Evolutionary conservation across 2,113 vertebrate species (phyloP).

Genomic region (Piaya cayana): DNA sequence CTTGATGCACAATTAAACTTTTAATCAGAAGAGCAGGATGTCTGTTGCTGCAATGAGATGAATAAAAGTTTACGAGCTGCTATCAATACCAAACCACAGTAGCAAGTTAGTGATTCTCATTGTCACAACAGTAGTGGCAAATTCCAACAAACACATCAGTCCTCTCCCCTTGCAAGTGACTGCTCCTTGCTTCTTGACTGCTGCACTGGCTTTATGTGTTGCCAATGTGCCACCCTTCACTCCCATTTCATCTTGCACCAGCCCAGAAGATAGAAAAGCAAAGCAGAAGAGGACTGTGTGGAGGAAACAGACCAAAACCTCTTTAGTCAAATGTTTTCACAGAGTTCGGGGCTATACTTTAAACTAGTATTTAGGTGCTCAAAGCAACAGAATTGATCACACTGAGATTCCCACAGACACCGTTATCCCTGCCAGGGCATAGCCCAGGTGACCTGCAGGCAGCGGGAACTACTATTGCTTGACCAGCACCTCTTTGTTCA

Average conservation of each 20-base stretch:
- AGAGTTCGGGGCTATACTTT: not conserved
- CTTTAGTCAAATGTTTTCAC: not conserved
- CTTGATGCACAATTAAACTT: not conserved
- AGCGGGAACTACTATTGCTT: not conserved
- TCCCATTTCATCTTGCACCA: not conserved
- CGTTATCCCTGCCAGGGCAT: not conserved
- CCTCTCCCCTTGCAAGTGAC: not conserved
- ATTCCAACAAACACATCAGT: not conserved
- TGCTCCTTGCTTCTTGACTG: not conserved
- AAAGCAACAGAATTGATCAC: not conserved
- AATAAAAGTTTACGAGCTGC: not conserved
- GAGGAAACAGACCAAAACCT: not conserved
- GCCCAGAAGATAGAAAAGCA: not conserved
- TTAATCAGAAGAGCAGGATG: not conserved
- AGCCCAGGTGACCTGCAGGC: not conserved
- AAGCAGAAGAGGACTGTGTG: not conserved
- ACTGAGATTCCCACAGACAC: not conserved
- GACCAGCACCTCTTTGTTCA: not conserved
- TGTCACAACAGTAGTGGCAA: not conserved
- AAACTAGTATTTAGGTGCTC: not conserved
- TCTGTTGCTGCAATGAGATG: not conserved
- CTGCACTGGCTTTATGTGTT: not conserved
- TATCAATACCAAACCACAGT: not conserved
- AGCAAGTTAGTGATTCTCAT: not conserved
- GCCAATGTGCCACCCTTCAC: rapidly evolving